phyloP scores from a whole-genome alignment of 2,113 vertebrate species.

The Paradisaea rubra region DNA sequence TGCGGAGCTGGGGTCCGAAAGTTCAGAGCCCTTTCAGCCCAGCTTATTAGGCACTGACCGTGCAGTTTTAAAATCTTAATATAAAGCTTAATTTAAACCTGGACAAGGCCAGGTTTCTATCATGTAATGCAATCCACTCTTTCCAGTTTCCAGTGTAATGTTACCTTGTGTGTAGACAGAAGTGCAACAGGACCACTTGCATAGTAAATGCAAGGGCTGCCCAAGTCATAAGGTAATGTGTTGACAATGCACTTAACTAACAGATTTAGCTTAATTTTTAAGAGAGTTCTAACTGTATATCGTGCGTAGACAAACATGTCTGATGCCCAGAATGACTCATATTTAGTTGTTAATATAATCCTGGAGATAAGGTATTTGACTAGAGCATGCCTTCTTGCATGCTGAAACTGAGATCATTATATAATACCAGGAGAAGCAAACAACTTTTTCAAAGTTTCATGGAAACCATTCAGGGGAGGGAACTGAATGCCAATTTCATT shows the following conservation, averaged over 20 bases:
- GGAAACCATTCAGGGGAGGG: slow-evolving; percentile 31
- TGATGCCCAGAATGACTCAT: slow-evolving; percentile 28
- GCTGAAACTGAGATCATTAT: slow-evolving; percentile 39
- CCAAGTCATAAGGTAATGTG: not conserved
- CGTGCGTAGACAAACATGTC: not conserved
- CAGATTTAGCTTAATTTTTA: not conserved
- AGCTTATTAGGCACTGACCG: not conserved
- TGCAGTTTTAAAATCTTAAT: not conserved
- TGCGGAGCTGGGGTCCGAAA: not conserved
- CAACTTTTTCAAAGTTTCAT: not conserved
- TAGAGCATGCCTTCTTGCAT: slow-evolving; percentile 38
- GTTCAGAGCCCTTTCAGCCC: not conserved
- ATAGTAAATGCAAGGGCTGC: not conserved
- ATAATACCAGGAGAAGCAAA: slow-evolving; percentile 50
- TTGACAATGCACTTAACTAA: not conserved
- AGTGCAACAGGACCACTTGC: not conserved
- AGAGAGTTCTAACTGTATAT: not conserved
- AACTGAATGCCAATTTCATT: slow-evolving; percentile 25
- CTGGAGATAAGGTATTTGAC: slow-evolving; percentile 61
- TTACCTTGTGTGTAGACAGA: not conserved
- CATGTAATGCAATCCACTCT: not conserved
- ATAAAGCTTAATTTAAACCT: not conserved
- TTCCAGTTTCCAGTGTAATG: not conserved
- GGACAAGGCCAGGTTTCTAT: not conserved
- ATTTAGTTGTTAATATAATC: slow-evolving; percentile 38